Evolutionary conservation across 1,140 invertebrate genomes (phyloP), one percentile per base, ranked within the genome.

Genomic region (Euglossa dilemma): DNA sequence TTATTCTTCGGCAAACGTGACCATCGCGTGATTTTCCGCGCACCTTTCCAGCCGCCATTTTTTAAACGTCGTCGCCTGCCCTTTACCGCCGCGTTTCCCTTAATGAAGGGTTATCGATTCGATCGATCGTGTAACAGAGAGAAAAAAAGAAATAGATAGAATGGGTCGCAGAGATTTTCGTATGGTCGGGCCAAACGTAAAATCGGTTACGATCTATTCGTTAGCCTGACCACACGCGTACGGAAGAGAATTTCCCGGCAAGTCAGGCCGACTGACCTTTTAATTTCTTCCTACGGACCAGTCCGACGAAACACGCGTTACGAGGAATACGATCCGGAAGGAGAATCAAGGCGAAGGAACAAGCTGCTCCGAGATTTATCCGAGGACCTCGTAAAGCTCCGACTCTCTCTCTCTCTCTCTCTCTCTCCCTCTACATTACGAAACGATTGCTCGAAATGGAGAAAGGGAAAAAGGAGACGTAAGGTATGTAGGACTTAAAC

Each of bases 401-500:
- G 63, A 82, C 36, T 36, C 36, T 36, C 36, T 36, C 36, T 4
- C 36, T 36, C 36, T 4, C 36, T 36, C 36, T 36, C 36, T 36
- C 36, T 36, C 36, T 76, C 50, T 57, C 54, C 6, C 28, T 82
- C 54, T 61, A 76, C 80, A 50, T 77, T 70, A 63, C 74, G 56
- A 61, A 77, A 77, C 64, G 64, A 83, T 83, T 61, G 64, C 56
- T 23, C 23, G 23, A 47, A 52, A 77, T 52, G 56, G 28, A 23
- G 45, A 14, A 28, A 18, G 50, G n/a, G 45, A 28, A 54, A 81
- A 43, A 47, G 36, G 52, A 23, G 14, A 66, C 8, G 18, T 64
- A 74, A 18, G 28, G 28, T 74, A 80, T 56, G 78, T 64, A 73
- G 59, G 45, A 73, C 78, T 63, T 61, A 72, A 73, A 74, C 61